A percentile compares a stretch with the other conserved stretches of the same genome.
Evolutionary conservation across 2,888 invertebrate species (phyloP).

Genomic region (Himalopsyche anomala): DNA sequence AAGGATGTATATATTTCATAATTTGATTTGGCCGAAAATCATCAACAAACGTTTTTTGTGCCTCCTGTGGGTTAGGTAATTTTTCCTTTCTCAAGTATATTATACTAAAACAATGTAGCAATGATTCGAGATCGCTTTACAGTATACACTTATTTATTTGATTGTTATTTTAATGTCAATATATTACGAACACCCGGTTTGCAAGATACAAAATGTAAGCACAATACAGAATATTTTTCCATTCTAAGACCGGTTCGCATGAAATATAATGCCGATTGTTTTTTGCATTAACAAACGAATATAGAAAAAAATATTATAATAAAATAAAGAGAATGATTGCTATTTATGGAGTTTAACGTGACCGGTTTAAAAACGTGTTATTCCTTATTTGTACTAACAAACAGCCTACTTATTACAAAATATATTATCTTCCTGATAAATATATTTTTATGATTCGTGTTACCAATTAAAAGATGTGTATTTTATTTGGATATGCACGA

Average conservation of each 20-base stretch:
- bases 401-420: background rate
- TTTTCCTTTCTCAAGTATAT: no score
- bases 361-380: background rate
- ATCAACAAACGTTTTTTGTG: no score
- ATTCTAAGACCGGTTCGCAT: background rate
- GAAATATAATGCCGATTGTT: background rate
- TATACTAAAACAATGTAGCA: no score
- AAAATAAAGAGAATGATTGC: constrained; percentile 11
- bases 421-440: background rate
- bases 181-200: background rate
- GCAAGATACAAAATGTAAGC: background rate
- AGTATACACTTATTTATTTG: no score
- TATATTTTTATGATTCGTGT: background rate
- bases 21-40: no score
- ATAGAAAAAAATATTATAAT: constrained; percentile 12
- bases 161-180: no score
- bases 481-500: no score
- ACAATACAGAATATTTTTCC: background rate
- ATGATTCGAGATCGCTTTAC: no score
- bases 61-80: no score
- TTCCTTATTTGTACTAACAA: background rate
- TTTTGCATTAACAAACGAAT: constrained; percentile 18
- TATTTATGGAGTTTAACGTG: background rate
- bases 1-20: no score
- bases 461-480: background rate